Evolutionary conservation across 2,888 invertebrate genomes (phyloP).

Genomic region (Drosophila niveifrons): DNA sequence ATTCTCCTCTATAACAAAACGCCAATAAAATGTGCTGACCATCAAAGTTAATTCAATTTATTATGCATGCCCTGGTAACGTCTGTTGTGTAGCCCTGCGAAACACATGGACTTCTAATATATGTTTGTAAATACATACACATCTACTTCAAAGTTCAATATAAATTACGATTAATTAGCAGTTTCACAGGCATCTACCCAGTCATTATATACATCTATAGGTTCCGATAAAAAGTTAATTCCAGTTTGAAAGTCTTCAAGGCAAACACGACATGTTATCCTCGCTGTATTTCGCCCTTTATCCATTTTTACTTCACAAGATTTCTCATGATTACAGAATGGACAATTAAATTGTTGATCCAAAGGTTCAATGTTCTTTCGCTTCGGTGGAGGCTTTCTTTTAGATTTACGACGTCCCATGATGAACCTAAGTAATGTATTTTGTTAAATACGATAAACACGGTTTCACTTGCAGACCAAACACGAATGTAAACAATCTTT

Average conservation of each 20-base stretch:
- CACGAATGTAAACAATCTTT: too few species aligned
- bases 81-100: not conserved
- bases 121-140: too few species aligned
- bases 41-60: too few species aligned
- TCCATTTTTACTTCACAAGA: conserved; percentile 99
- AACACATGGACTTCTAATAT: not conserved
- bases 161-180: conserved; percentile 89
- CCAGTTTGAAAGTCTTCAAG: conserved; percentile 98
- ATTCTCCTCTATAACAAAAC: too few species aligned
- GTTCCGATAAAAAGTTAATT: conserved; percentile 98
- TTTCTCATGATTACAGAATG: conserved; percentile 99
- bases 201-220: conserved; percentile 99
- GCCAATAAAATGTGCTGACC: too few species aligned
- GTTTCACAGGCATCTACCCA: conserved; percentile 99
- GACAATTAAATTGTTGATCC: conserved; percentile 98
- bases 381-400: conserved; percentile 98
- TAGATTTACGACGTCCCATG: conserved; percentile 99
- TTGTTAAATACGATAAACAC: too few species aligned
- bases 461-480: too few species aligned
- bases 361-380: conserved; percentile 96
- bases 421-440: not conserved
- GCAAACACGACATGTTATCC: conserved; percentile 97
- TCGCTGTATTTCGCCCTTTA: conserved; percentile 96
- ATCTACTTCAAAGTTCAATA: too few species aligned
- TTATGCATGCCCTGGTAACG: not conserved